Evolutionary conservation across 2,888 invertebrate genomes (phyloP).

Genomic region (Andricus curvator): DNA sequence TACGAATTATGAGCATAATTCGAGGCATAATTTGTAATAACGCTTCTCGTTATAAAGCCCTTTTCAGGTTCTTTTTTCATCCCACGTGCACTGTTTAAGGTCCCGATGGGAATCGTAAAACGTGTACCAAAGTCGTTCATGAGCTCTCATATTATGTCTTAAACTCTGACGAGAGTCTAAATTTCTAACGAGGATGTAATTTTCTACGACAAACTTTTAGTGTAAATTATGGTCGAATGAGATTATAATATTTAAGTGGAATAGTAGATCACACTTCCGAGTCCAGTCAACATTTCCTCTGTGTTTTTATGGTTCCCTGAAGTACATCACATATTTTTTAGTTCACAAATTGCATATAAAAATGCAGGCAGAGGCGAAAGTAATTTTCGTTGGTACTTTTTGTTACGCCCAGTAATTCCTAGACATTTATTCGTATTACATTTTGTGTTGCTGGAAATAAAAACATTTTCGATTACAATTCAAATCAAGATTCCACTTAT

Average conservation of each 20-base stretch:
- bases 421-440: too few relatives aligned
- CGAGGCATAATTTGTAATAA: conserved; percentile 40
- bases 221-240: background rate
- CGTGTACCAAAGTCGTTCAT: conserved; percentile 3
- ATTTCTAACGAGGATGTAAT: background rate
- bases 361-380: too few relatives aligned
- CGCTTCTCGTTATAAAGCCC: background rate
- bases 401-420: too few relatives aligned
- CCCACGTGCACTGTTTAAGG: background rate
- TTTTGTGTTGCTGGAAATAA: too few relatives aligned
- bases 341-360: too few relatives aligned
- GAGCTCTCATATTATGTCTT: conserved; percentile 9
- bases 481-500: too few relatives aligned
- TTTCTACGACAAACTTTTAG: background rate
- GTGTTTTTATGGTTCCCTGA: background rate
- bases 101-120: conserved; percentile 3
- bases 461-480: too few relatives aligned
- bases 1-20: conserved; percentile 50
- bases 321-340: background rate
- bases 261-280: background rate
- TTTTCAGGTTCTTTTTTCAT: background rate
- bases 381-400: too few relatives aligned
- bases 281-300: background rate
- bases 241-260: background rate
- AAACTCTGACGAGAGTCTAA: background rate